A percentile compares a stretch with the other conserved stretches of the same genome.
These are phyloP conservation scores for Dryoscopus gambensis DNA, from an alignment of 2,113 vertebrate species.

Conservation along the genomic window DNA sequence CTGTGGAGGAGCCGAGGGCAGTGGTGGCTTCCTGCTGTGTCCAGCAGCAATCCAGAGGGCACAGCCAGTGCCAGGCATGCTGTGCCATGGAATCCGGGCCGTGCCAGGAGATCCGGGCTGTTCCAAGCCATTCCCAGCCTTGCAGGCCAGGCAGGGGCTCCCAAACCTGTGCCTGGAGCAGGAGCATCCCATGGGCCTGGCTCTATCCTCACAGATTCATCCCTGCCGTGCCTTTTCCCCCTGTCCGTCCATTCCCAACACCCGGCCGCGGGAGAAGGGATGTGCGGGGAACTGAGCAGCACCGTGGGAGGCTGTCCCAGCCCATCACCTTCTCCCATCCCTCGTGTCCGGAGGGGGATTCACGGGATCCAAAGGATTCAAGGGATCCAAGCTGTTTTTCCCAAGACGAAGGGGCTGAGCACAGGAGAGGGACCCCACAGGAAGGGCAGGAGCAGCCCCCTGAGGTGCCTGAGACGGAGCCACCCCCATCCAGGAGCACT, in stretches of 20 bases:
- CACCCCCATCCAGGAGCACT: background rate
- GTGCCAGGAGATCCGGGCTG: background rate
- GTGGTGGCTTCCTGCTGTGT: background rate
- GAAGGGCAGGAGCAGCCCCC: background rate
- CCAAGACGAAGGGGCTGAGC: background rate
- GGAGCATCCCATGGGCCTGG: accelerated
- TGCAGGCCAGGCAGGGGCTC: background rate
- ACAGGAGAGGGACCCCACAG: background rate
- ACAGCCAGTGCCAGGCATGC: background rate
- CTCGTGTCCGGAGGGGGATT: background rate
- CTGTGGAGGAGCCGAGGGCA: background rate
- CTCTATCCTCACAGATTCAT: background rate
- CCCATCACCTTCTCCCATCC: background rate
- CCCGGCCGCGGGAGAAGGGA: background rate
- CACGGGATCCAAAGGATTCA: background rate
- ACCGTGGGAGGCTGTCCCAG: background rate
- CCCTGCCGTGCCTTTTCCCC: background rate
- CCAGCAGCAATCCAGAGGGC: background rate
- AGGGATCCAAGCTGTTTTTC: background rate
- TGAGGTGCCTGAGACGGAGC: accelerated
- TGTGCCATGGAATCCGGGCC: background rate
- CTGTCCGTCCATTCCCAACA: background rate
- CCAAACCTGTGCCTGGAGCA: background rate
- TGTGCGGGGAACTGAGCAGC: accelerated
- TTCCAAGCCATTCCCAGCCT: background rate